Conservation (phyloP, 2,797 vertebrate genomes). For the Brachyrhaphis roseni region DNA sequence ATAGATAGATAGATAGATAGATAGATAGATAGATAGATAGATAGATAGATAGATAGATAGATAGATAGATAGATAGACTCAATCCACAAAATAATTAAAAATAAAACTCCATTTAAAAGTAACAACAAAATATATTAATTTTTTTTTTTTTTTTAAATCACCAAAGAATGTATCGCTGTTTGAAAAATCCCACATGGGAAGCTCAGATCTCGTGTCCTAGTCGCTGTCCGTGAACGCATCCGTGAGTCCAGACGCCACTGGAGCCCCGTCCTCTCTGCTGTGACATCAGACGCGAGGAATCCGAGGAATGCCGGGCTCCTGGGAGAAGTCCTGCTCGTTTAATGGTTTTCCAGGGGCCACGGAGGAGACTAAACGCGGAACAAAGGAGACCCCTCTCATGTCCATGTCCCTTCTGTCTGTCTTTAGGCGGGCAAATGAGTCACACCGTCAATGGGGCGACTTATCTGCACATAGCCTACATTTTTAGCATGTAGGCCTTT, state of each 20-base stretch:
- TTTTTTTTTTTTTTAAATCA: not conserved
- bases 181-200: not conserved
- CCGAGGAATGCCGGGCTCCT: constrained; percentile 78
- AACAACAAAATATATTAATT: not conserved
- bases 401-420: constrained; percentile 15
- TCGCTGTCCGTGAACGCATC: constrained; percentile 51
- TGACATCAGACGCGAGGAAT: constrained; percentile 83
- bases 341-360: constrained; percentile 77
- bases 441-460: constrained; percentile 39
- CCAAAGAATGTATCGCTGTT: not conserved
- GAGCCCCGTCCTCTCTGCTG: constrained; percentile 58
- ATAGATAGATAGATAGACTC: not conserved
- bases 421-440: constrained; percentile 56
- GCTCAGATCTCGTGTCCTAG: not conserved
- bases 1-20: not conserved
- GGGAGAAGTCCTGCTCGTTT: constrained; percentile 74
- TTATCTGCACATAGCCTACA: constrained; percentile 60
- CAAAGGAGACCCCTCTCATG: constrained; percentile 66
- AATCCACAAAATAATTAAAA: not conserved
- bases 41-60: not conserved
- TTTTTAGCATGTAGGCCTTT: constrained; percentile 34
- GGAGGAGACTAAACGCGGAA: constrained; percentile 73
- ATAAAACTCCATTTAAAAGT: not conserved
- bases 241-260: constrained; percentile 53
- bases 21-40: not conserved